phyloP scores from a whole-genome alignment of 1,140 invertebrate species.

The Drosophila nannoptera region DNA sequence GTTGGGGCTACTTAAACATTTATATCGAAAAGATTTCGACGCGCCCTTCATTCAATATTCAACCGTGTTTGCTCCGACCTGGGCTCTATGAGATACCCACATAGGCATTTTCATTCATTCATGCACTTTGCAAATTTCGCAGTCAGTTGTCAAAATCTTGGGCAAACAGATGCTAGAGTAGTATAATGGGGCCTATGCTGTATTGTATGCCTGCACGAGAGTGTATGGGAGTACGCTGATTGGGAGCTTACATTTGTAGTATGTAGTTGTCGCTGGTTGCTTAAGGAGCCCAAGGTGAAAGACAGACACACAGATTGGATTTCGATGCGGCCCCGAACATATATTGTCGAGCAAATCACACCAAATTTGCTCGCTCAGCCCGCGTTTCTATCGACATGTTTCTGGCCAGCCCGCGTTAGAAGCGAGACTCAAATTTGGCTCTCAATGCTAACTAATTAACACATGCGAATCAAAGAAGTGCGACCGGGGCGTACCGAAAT shows the following conservation, averaged over 20 bases:
- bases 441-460: slow-evolving; percentile 69
- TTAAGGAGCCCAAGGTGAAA: slow-evolving; percentile 56
- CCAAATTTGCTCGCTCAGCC: slow-evolving; percentile 21
- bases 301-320: slow-evolving; percentile 10
- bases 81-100: slow-evolving; percentile 16
- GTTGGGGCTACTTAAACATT: too few relatives aligned
- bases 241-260: slow-evolving; percentile 1
- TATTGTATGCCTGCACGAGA: slow-evolving; percentile 8
- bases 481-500: slow-evolving; percentile 27
- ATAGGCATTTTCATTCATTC: slow-evolving; percentile 67
- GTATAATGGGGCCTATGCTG: slow-evolving; percentile 9
- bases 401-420: slow-evolving; percentile 18
- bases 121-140: slow-evolving; percentile 44
- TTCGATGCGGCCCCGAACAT: slow-evolving; percentile 16
- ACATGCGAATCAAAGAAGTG: slow-evolving; percentile 38
- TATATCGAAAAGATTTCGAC: slow-evolving; percentile 23
- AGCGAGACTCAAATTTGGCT: slow-evolving; percentile 35
- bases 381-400: slow-evolving; percentile 8
- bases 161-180: slow-evolving; percentile 43
- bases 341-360: slow-evolving; percentile 28
- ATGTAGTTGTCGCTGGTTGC: slow-evolving; percentile 4
- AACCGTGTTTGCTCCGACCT: slow-evolving; percentile 10
- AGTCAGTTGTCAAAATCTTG: slow-evolving; percentile 63
- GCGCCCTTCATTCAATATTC: slow-evolving; percentile 50
- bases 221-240: slow-evolving; percentile 13